Base-by-base conservation (phyloP, 1,140 invertebrate genomes). In the Acyrthosiphon pisum region DNA sequence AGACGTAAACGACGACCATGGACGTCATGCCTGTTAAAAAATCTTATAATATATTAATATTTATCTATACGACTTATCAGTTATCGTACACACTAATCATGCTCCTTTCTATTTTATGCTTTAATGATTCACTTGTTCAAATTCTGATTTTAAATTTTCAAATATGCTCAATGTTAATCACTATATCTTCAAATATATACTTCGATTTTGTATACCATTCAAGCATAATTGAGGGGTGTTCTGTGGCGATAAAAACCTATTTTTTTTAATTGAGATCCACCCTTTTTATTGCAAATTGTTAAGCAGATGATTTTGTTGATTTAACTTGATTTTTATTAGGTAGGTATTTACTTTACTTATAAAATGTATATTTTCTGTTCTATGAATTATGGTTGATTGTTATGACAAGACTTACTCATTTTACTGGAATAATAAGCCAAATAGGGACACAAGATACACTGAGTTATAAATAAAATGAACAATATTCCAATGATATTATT, bases 1-100 rank as follows among this genome's bases (percentile, higher is more conserved):
- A 96, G 22, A 96, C 95, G 94, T 96, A 97, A 22, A 96, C 95
- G 26, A 96, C 26, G 14, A 94, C 94, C 11, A 96, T 96, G 8
- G 96, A 96, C 30, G 95, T 95, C 56, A 96, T 94, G 91, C 96
- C 96, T 94, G 18, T 35, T 88, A 20, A 22, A 81, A 81, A 22
- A 23, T 23, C 14, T 18, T n/a, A n/a, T n/a, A 9, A 11, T 60
- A 26, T 60, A 22, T 22, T 22, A 20, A 50, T 50, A 50, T 8
- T 46, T 46, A 46, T 6, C 22, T 53, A 53, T n/a, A 68, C 11
- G 11, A 68, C 26, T 68, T n/a, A 41, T 3, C 4, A 41, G 41
- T 41, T 41, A 68, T 68, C n/a, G 30, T n/a, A 30, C n/a, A 4
- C 26, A 30, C 6, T 30, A 68, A 30, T 11, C 30, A 68, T 68